A percentile compares a stretch with the other conserved stretches of the same genome.
Evolutionary conservation across 2,113 vertebrate species (phyloP).

Genomic region (Trematomus loennbergii): DNA sequence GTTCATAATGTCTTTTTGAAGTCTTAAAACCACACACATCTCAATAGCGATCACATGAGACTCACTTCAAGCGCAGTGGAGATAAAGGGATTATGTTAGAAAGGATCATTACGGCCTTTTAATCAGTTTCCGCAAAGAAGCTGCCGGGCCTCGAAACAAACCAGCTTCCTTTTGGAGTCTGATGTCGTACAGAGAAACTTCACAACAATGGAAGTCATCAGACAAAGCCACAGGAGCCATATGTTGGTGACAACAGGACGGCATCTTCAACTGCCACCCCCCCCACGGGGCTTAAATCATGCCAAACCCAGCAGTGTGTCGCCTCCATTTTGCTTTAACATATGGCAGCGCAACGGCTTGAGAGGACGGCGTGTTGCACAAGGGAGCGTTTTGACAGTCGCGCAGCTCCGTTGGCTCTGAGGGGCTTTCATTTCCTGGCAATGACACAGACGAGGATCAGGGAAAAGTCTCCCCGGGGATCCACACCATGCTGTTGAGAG

Average conservation of each 20-base stretch:
- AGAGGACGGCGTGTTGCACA: constrained; percentile 52
- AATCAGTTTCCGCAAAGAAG: constrained; percentile 58
- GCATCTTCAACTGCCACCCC: constrained; percentile 14
- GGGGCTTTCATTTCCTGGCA: constrained; percentile 62
- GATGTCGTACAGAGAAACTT: constrained; percentile 22
- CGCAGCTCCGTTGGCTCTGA: constrained; percentile 49
- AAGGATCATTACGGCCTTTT: constrained; percentile 73
- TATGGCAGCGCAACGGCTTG: constrained; percentile 66
- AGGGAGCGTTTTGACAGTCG: constrained; percentile 67
- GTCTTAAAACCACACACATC: constrained; percentile 55
- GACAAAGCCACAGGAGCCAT: constrained; percentile 63
- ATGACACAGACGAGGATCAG: constrained; percentile 54
- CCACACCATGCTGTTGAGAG: constrained; percentile 46
- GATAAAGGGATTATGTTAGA: constrained; percentile 65
- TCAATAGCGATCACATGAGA: constrained; percentile 56
- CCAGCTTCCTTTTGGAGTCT: constrained; percentile 42
- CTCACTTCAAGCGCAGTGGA: constrained; percentile 51
- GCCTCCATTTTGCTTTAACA: constrained; percentile 67
- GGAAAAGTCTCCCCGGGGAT: constrained; percentile 41
- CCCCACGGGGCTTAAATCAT: constrained; percentile 50
- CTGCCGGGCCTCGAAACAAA: constrained; percentile 49
- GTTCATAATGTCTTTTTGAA: constrained; percentile 61
- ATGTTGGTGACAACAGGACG: constrained; percentile 61
- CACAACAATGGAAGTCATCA: constrained; percentile 55
- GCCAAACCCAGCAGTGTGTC: constrained; percentile 54